Conservation (phyloP, 2,113 vertebrate genomes). For the Boulengeromyrus knoepffleri region DNA sequence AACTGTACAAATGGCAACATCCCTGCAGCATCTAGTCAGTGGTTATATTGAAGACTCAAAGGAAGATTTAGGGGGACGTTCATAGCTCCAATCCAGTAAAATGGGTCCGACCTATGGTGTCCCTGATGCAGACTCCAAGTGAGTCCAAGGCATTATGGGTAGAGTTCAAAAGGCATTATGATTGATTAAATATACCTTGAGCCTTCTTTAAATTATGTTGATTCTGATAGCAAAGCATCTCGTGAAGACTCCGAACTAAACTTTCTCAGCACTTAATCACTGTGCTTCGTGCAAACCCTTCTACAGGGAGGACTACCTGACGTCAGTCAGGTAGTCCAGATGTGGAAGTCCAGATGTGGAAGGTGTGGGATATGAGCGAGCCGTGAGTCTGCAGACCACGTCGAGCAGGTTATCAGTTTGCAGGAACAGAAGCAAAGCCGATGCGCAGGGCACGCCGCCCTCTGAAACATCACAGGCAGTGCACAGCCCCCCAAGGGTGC, state of each 20-base stretch:
- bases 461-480: slow-evolving; percentile 46
- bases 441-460: background rate
- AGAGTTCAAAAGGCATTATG: background rate
- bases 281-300: background rate
- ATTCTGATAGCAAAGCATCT: background rate
- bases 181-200: background rate
- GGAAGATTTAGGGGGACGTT: background rate
- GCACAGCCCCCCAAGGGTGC: slow-evolving; percentile 9
- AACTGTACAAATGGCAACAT: background rate
- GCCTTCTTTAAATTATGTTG: background rate
- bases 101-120: background rate
- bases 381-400: background rate
- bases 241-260: background rate
- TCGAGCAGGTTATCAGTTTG: background rate
- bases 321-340: background rate
- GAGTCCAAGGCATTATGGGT: background rate
- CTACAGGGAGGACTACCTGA: background rate
- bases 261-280: background rate
- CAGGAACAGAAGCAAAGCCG: background rate
- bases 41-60: background rate
- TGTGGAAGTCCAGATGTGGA: background rate
- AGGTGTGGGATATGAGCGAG: background rate
- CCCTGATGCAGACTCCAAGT: background rate
- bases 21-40: background rate
- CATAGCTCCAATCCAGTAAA: background rate